Evolutionary conservation across 2,113 vertebrate genomes (phyloP), one percentile per base, ranked within the genome.

Genomic region (Mustela nigripes): DNA sequence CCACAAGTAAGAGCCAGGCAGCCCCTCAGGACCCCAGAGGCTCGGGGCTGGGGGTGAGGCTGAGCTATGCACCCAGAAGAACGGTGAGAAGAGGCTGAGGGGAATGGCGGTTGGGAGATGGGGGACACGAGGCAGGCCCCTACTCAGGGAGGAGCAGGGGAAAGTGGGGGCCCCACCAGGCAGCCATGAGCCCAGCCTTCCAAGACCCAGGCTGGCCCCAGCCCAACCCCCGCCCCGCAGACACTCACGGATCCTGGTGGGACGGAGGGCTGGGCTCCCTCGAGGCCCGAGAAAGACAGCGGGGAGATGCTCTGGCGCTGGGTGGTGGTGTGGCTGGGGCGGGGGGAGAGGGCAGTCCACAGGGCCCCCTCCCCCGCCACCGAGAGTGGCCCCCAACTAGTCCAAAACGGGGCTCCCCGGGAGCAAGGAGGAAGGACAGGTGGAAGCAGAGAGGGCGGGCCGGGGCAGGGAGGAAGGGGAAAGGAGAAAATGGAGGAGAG

Each of bases 181-280:
- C 48, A 0, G 11, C 90, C 53, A 36, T 22, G 58, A 86, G 76
- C 48, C 53, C 89, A 65, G 89, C 69, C 95, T 96, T 94, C 69
- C 96, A 95, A 91, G 79, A 84, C 90, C 94, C 97, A 81, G 92
- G 62, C 89, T 53, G 8, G 65, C 94, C 92, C 94, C 36, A 56
- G 90, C 96, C 97, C 97, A 95, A 67, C 94, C 97, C 97, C 90
- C 73, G 71, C 95, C 96, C 96, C 94, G 97, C 96, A 97, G 97
- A 97, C 97, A 98, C 98, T 98, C 95, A 98, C 98, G 97, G 98
- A 98, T 98, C 98, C 98, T 98, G 98, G 96, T 97, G 97, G 98
- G 98, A 98, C 62, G 95, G 86, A 97, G 97, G 95, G 96, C 94
- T 93, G 96, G 97, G 97, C 96, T 98, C 98, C 98, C 98, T 98